These are phyloP conservation scores for Hydrotaea diabolus DNA, from an alignment of 2,888 invertebrate species.

Conservation along the genomic window DNA sequence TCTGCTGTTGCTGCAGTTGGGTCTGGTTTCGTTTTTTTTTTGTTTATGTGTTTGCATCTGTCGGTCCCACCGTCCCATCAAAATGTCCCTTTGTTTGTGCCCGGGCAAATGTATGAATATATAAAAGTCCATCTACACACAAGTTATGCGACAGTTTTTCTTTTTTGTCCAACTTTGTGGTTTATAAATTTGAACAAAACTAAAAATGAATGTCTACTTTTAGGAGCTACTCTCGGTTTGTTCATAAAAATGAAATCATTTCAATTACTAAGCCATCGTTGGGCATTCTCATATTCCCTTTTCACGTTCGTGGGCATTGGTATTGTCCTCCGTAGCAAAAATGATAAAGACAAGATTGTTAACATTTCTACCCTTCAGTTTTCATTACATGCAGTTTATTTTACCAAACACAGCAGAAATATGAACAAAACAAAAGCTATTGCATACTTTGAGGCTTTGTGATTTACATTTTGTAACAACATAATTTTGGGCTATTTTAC, in stretches of 20 bases:
- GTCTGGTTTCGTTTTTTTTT: background rate
- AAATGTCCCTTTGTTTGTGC: background rate
- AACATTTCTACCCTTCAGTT: conserved; percentile 6
- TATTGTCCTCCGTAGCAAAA: background rate
- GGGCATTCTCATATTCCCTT: background rate
- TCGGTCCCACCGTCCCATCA: background rate
- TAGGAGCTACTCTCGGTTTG: background rate
- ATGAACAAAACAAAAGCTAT: background rate
- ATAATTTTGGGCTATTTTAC: conserved; percentile 12
- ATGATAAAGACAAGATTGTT: background rate
- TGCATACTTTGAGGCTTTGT: conserved; percentile 13
- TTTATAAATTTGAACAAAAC: conserved; percentile 9
- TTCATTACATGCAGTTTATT: background rate
- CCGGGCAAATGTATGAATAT: background rate
- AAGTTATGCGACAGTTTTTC: conserved; percentile 39
- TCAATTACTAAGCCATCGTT: conserved; percentile 11
- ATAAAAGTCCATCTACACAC: background rate
- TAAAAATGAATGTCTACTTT: background rate
- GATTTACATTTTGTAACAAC: background rate
- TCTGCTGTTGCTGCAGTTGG: conserved; percentile 33
- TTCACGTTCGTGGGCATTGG: background rate
- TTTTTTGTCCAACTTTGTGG: conserved; percentile 9
- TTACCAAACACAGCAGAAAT: background rate
- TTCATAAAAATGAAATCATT: background rate
- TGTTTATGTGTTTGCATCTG: too few species aligned